Evolutionary conservation across 2,113 vertebrate genomes (phyloP).

Genomic region (Muscicapa adusta): DNA sequence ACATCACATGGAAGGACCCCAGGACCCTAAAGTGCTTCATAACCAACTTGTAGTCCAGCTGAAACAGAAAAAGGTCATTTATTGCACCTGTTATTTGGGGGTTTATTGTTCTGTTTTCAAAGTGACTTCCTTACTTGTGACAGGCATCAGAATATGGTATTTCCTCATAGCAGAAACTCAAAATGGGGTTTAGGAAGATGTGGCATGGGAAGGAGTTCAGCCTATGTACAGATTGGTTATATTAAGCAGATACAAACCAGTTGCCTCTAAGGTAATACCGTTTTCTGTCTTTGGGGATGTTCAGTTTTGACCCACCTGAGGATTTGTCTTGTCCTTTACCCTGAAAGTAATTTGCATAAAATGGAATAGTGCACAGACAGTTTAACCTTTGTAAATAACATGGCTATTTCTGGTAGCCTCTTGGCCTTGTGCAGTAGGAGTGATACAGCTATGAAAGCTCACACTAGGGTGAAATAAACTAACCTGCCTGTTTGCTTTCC

Average conservation of each 20-base stretch:
- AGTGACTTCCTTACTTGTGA: fast-evolving
- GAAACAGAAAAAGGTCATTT: conserved; percentile 86
- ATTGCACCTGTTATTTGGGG: neutral
- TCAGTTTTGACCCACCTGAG: neutral
- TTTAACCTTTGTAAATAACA: neutral
- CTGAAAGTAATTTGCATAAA: neutral
- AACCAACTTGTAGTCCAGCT: conserved; percentile 77
- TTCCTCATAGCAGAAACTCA: neutral
- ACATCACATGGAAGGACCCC: neutral
- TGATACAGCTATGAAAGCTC: neutral
- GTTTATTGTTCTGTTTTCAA: neutral
- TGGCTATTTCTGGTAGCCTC: neutral
- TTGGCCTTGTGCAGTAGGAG: neutral
- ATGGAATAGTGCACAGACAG: neutral
- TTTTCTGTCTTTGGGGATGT: neutral
- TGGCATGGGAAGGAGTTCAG: neutral
- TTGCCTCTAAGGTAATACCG: neutral
- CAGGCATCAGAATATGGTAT: neutral
- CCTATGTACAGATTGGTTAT: neutral
- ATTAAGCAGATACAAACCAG: neutral
- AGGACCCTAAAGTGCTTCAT: conserved; percentile 53
- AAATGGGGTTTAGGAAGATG: neutral
- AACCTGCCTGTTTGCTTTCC: neutral
- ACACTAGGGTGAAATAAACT: neutral
- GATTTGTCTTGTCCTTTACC: neutral